Percentiles rank a stretch among this genome's conserved stretches.
These are phyloP conservation scores for Halcyon leucocephala DNA, from an alignment of 2,797 vertebrate species.

Conservation along the genomic window DNA sequence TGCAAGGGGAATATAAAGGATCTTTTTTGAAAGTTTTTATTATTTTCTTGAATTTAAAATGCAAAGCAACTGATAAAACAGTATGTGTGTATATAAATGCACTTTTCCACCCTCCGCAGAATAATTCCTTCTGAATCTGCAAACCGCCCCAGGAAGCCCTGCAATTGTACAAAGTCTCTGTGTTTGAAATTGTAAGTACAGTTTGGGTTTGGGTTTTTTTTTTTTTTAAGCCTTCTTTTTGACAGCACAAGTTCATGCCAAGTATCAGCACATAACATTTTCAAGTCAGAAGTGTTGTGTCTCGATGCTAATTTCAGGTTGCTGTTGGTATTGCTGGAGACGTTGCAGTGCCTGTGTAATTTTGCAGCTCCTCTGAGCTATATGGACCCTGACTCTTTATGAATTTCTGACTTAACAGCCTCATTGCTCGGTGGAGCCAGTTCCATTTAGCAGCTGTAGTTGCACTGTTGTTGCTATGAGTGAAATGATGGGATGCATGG, in stretches of 20 bases:
- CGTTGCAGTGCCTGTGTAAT: background rate
- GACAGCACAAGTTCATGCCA: background rate
- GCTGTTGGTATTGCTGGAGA: background rate
- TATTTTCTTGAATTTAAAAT: background rate
- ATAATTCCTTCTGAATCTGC: constrained; percentile 88
- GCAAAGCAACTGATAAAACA: background rate
- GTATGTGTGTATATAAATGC: background rate
- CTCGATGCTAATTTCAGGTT: background rate
- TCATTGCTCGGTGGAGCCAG: background rate
- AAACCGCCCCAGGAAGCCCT: constrained; percentile 94
- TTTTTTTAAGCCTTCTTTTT: background rate
- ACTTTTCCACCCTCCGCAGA: constrained; percentile 33
- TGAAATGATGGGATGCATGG: background rate
- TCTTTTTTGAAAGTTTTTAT: background rate
- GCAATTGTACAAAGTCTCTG: constrained; percentile 98
- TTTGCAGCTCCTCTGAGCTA: background rate
- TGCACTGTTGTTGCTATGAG: background rate
- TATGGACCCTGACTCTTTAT: background rate
- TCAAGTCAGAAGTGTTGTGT: background rate
- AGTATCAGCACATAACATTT: background rate
- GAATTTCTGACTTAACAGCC: background rate
- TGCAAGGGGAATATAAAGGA: background rate
- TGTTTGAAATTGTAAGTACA: constrained; percentile 96
- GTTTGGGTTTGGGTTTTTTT: background rate
- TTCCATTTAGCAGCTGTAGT: background rate